These are phyloP conservation scores for Bradypus variegatus DNA, from an alignment of 2,797 vertebrate species.

Conservation along the genomic window DNA sequence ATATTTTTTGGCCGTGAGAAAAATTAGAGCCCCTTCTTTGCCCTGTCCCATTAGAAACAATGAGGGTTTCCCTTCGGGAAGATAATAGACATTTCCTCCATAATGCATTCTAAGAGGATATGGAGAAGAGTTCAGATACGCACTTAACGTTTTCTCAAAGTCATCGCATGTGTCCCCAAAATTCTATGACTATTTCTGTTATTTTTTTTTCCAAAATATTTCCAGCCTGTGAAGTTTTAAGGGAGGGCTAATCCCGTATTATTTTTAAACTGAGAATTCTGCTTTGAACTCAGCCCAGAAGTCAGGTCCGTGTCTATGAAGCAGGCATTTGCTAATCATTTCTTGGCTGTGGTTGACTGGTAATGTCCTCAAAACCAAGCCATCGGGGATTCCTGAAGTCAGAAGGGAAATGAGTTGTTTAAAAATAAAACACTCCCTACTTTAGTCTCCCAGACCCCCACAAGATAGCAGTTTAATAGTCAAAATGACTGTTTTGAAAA, in stretches of 20 bases:
- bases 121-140: neutral
- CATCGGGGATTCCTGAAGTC: conserved; percentile 62
- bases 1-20: neutral
- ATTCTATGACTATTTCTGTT: neutral
- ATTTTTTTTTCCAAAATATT: neutral
- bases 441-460: neutral
- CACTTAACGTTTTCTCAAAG: neutral
- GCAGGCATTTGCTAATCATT: conserved; percentile 41
- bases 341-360: conserved; percentile 50
- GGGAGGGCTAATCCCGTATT: neutral
- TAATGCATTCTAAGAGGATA: neutral
- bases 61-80: neutral
- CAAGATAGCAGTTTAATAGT: conserved; percentile 35
- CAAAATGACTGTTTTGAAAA: conserved; percentile 23
- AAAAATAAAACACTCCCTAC: conserved; percentile 52
- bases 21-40: neutral
- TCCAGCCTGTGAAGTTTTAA: neutral
- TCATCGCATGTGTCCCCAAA: neutral
- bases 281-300: conserved; percentile 39
- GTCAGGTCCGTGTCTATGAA: neutral
- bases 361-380: conserved; percentile 58
- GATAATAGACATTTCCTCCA: neutral
- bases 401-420: conserved; percentile 51
- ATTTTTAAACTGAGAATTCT: neutral
- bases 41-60: neutral